Evolutionary conservation across 2,797 vertebrate species (phyloP).

Genomic region (Dermochelys coriacea): DNA sequence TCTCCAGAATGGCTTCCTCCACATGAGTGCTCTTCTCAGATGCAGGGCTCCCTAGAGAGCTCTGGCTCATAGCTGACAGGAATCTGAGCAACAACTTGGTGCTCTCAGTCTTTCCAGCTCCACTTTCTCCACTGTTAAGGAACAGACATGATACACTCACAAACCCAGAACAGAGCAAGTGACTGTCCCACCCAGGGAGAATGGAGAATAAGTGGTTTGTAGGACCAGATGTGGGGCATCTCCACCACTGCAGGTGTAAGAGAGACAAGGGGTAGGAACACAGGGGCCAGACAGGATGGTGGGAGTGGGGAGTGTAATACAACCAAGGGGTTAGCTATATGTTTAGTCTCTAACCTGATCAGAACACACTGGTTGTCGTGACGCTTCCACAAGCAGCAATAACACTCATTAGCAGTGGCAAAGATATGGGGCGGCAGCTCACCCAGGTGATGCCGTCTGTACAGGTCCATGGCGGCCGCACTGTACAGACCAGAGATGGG

Average conservation of each 20-base stretch:
- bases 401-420: constrained; percentile 93
- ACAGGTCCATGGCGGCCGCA: constrained; percentile 83
- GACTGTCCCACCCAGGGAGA: background rate
- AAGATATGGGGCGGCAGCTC: constrained; percentile 95
- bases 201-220: fast-evolving
- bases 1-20: constrained; percentile 93
- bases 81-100: constrained; percentile 94
- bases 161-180: background rate
- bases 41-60: constrained; percentile 80
- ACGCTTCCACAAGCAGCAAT: constrained; percentile 95
- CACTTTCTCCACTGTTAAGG: constrained; percentile 88
- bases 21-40: constrained; percentile 87
- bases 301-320: background rate
- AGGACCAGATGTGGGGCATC: background rate
- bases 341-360: constrained; percentile 85
- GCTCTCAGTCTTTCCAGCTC: constrained; percentile 95
- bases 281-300: background rate
- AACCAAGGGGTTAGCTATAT: background rate
- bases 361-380: constrained; percentile 95
- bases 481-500: constrained; percentile 88
- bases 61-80: constrained; percentile 93
- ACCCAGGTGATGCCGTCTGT: constrained; percentile 91
- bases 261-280: constrained; percentile 5
- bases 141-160: background rate
- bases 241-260: background rate